Percentiles rank a stretch among this genome's conserved stretches.
Conservation (phyloP, 2,888 invertebrate genomes). For the Torymus texanus region DNA sequence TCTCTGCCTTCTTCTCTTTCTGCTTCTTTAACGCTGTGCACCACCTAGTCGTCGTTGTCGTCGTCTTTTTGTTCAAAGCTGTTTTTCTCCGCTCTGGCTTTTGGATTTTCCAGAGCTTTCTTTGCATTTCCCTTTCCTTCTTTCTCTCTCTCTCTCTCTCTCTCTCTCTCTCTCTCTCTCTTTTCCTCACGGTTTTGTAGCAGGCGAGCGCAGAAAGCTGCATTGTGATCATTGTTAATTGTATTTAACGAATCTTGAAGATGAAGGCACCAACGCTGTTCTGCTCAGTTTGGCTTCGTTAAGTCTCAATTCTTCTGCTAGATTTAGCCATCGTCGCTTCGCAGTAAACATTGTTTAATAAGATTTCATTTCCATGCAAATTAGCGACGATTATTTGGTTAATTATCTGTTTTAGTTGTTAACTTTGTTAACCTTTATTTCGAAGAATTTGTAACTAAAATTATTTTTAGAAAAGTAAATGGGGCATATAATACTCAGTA, state of each 20-base stretch:
- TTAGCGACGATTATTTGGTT: too few species aligned
- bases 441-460: too few species aligned
- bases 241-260: constrained; percentile 4
- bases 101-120: constrained; percentile 10
- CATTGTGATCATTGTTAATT: constrained; percentile 27
- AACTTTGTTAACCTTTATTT: too few species aligned
- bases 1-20: not conserved
- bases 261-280: too few species aligned
- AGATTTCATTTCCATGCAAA: too few species aligned
- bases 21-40: not conserved
- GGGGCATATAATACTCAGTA: too few species aligned
- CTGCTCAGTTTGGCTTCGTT: constrained; percentile 4
- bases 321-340: not conserved
- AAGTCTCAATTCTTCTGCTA: not conserved
- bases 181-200: too few species aligned
- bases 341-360: not conserved
- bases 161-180: too few species aligned
- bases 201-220: not conserved
- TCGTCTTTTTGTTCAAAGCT: not conserved
- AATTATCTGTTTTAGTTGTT: too few species aligned
- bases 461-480: too few species aligned
- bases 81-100: not conserved
- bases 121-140: not conserved
- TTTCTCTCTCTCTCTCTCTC: too few species aligned
- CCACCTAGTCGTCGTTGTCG: not conserved